phyloP scores from a whole-genome alignment of 2,113 vertebrate species.

The Catharus minimus region DNA sequence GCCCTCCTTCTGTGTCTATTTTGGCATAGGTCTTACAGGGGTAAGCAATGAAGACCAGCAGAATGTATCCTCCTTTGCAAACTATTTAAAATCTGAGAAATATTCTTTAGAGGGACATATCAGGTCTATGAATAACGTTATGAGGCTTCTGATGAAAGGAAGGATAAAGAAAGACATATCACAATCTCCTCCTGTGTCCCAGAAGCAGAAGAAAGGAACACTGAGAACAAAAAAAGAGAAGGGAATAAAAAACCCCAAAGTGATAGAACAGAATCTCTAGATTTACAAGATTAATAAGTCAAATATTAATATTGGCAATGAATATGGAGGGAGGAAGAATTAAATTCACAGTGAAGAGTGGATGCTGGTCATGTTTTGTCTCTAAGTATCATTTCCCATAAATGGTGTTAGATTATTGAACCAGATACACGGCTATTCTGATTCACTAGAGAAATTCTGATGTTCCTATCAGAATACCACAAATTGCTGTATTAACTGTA shows the following conservation, averaged over 20 bases:
- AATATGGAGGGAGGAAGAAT: background rate
- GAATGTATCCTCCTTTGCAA: background rate
- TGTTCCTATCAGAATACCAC: background rate
- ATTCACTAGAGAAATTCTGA: background rate
- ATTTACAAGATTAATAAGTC: background rate
- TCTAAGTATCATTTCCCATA: background rate
- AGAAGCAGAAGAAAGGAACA: background rate
- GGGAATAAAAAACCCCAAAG: background rate
- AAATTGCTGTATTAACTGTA: background rate
- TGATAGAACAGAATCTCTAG: background rate
- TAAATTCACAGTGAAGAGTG: background rate
- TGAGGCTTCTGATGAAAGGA: background rate
- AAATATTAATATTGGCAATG: background rate
- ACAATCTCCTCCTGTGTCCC: background rate
- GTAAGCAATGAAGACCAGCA: background rate
- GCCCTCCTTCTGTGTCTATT: background rate
- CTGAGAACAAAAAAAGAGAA: background rate
- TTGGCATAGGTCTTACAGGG: background rate
- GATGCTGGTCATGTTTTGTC: background rate
- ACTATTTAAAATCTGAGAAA: background rate
- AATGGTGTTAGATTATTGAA: background rate
- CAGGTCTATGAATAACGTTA: background rate
- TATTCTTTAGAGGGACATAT: background rate
- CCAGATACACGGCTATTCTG: background rate
- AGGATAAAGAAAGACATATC: background rate